Percentiles rank a stretch among this genome's conserved stretches.
phyloP scores from a whole-genome alignment of 2,888 invertebrate genomes.

The Drosophila dives region DNA sequence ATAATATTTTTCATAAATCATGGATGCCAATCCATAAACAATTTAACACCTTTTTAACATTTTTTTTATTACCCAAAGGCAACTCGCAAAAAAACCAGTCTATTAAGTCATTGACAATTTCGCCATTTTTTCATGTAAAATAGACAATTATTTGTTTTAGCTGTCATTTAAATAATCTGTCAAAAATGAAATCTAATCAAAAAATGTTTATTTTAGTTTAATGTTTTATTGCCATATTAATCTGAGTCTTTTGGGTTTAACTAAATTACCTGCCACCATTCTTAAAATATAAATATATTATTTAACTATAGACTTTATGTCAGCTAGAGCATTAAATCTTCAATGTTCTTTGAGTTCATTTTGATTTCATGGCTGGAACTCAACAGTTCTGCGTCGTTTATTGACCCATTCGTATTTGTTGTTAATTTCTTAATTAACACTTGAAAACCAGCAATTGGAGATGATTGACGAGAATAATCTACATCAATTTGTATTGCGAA shows the following conservation, averaged over 20 bases:
- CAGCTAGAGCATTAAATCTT: constrained; percentile 1
- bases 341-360: neutral
- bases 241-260: neutral
- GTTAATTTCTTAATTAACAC: constrained; percentile 78
- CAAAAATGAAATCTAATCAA: neutral
- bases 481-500: constrained; percentile 62
- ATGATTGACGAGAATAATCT: constrained; percentile 4
- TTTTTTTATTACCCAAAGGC: neutral
- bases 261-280: neutral
- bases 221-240: neutral
- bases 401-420: constrained; percentile 53
- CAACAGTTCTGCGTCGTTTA: constrained; percentile 41
- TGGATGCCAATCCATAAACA: neutral
- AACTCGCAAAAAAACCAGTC: constrained; percentile 1
- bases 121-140: neutral
- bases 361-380: constrained; percentile 18
- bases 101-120: neutral
- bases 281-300: neutral
- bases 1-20: neutral
- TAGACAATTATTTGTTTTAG: neutral
- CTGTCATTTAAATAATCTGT: neutral
- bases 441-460: constrained; percentile 37
- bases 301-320: neutral
- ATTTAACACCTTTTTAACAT: neutral
- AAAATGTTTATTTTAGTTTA: neutral